Evolutionary conservation across 2,888 invertebrate genomes (phyloP), one percentile per base, ranked within the genome.

Genomic region (Drosophila neotestacea): DNA sequence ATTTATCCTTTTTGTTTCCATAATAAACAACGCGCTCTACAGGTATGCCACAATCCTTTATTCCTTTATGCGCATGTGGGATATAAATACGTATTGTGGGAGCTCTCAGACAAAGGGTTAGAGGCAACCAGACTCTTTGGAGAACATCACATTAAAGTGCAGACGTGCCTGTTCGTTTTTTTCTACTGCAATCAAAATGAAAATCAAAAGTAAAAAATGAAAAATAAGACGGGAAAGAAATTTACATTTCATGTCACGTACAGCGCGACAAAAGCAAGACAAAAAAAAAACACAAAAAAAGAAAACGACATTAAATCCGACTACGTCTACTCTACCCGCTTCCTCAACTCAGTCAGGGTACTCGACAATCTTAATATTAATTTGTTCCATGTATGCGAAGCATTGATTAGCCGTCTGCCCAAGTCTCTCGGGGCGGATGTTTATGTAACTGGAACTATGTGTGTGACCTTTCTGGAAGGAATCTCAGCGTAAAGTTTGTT

Each of bases 171-270:
- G 60, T 36, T 65, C 73, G 46, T 67, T 36, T 36, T 36, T 48
- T 48, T 50, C 0, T 11, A 55, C 60, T 69, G 71, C 63, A 81
- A 70, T 76, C 77, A 50, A 55, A 85, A 78, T 65, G 39, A 63
- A 84, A 78, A 77, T 77, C 69, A 68, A 59, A 63, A 77, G 77
- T 76, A 62, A 50, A 70, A 48, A 38, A 16, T 16, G n/a, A 16
- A 54, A 11, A 48, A 59, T 28, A 55, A 34, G 48, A 59, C 52
- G 48, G 66, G 41, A 66, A 59, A 71, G 60, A 48, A 56, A 76
- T 79, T 82, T 65, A 28, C 59, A 85, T 85, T 85, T 73, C 80
- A 67, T 70, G 83, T 79, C 81, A 81, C 85, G 81, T 81, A 79
- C 79, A 46, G 22, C 50, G 70, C 61, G 61, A 67, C 76, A 68